phyloP scores from a whole-genome alignment of 2,113 vertebrate genomes.

The Lophius piscatorius region DNA sequence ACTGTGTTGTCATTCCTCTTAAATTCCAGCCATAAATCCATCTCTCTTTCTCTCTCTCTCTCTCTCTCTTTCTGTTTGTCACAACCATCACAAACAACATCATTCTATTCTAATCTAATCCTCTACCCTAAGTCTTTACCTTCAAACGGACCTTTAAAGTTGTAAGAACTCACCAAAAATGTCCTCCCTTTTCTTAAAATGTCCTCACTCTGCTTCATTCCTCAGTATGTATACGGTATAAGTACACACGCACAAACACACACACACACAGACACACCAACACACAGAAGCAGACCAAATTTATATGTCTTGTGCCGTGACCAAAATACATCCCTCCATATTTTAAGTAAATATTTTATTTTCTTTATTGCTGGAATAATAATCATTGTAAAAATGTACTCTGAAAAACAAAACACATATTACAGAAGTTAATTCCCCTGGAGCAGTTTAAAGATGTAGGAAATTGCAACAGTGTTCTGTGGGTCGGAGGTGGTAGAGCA shows the following conservation, averaged over 20 bases:
- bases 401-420: constrained; percentile 44
- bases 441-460: constrained; percentile 56
- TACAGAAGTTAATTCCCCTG: constrained; percentile 42
- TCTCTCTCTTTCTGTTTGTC: neutral
- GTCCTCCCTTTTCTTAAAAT: too few species aligned
- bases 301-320: neutral
- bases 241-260: constrained; percentile 1
- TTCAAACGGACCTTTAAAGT: too few species aligned
- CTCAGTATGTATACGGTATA: too few species aligned
- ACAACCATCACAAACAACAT: too few species aligned
- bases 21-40: constrained; percentile 7
- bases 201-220: too few species aligned
- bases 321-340: constrained; percentile 23
- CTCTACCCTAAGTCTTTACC: too few species aligned
- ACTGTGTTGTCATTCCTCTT: constrained; percentile 23
- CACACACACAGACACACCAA: constrained; percentile 7
- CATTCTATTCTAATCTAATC: too few species aligned
- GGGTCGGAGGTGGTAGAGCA: constrained; percentile 46
- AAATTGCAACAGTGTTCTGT: constrained; percentile 61
- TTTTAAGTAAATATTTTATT: constrained; percentile 37
- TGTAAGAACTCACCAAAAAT: too few species aligned
- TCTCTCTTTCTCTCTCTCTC: constrained; percentile 16
- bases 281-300: neutral
- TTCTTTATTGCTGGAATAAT: constrained; percentile 19
- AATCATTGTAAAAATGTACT: constrained; percentile 31